Percentiles rank a stretch among this genome's conserved stretches.
phyloP scores from a whole-genome alignment of 2,797 vertebrate genomes.

The Threskiornis aethiopicus region DNA sequence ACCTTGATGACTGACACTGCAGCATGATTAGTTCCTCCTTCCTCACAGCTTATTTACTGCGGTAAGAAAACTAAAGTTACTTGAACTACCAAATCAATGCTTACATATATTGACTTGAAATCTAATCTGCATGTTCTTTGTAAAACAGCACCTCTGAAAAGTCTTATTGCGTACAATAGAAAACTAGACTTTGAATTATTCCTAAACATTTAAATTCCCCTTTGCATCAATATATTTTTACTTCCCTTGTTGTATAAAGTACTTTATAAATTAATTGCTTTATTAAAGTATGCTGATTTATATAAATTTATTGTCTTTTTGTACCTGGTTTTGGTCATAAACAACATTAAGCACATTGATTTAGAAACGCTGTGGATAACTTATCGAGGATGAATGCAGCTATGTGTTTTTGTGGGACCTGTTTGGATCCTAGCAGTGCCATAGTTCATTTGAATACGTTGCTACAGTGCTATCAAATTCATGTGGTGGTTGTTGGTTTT shows the following conservation, averaged over 20 bases:
- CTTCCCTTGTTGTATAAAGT: neutral
- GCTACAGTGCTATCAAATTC: neutral
- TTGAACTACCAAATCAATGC: neutral
- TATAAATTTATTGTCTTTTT: neutral
- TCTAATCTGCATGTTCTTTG: neutral
- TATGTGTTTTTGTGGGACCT: neutral
- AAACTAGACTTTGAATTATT: constrained; percentile 3
- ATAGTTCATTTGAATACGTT: neutral
- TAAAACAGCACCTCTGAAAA: neutral
- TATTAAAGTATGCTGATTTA: neutral
- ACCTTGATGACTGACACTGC: neutral
- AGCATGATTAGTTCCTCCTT: neutral
- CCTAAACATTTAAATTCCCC: neutral
- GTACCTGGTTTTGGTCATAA: constrained; percentile 2
- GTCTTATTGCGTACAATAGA: neutral
- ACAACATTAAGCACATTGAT: neutral
- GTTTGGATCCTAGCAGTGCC: neutral
- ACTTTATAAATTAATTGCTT: constrained; percentile 19
- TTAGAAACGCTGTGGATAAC: neutral
- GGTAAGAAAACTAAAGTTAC: neutral
- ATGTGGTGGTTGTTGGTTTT: neutral
- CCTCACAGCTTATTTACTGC: neutral
- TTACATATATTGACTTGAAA: neutral
- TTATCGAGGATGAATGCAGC: neutral
- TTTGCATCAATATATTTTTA: neutral